Evolutionary conservation across 2,888 invertebrate species (phyloP), one percentile per base, ranked within the genome.

Genomic region (Aleiodes leptofemur): DNA sequence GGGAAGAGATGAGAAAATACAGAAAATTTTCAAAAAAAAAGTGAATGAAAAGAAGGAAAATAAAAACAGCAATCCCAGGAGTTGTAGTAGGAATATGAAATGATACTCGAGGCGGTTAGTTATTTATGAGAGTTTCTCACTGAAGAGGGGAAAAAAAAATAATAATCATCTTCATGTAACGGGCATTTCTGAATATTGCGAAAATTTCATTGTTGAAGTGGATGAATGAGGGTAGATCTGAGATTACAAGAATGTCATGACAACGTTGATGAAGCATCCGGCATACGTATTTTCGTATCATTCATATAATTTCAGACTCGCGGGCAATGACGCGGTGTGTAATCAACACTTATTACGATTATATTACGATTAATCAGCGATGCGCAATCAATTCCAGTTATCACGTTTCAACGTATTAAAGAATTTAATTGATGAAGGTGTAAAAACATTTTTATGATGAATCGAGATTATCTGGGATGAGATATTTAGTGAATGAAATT

Each of bases 261-360:
- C 23, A 29, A 29, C 23, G 29, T 43, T 43, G 3, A 43, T 6
- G 34, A 6, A 34, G 14, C 56, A 56, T 56, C 56, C 56, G 56
- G 23, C 29, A 3, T 29, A 11, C 0, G 14, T 56, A 56, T 56
- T 23, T 11, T 56, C 1, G 56, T 29, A 23, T 56, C 56, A 56
- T 56, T 56, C 56, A 56, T 56, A 56, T 56, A 56, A 29, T 56
- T 29, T 56, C 56, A 56, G 7, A 29, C 23, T 56, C 29, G 0
- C 43, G 43, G 23, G 29, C 9, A 56, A 13, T 56, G 16, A 23
- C 23, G 29, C 6, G 16, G 11, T 56, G 14, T 9, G 23, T 23
- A 23, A 23, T 23, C 23, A 23, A 23, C 23, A 29, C 23, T 56
- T 56, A 56, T 23, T 56, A 23, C 56, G 23, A 9, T 56, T 4